Evolutionary conservation across 2,888 invertebrate species (phyloP).

Genomic region (Pollenia angustigena): DNA sequence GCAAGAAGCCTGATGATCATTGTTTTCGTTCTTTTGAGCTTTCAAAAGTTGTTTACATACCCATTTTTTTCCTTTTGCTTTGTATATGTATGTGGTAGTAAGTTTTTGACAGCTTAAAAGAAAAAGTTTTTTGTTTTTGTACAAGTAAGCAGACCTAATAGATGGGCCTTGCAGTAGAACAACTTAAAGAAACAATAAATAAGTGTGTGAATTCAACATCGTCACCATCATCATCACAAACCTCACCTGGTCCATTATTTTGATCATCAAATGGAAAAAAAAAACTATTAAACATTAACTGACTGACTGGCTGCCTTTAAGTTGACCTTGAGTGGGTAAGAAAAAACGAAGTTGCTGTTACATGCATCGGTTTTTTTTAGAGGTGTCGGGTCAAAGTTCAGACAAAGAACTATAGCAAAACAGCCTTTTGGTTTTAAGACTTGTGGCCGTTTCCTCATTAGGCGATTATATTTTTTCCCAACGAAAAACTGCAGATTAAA

Average conservation of each 20-base stretch:
- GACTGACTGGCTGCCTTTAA: neutral
- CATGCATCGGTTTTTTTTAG: neutral
- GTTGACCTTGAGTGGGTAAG: slow-evolving; percentile 42
- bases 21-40: no score
- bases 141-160: no score
- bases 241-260: slow-evolving; percentile 14
- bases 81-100: no score
- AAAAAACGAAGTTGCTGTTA: neutral
- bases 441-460: neutral
- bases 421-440: neutral
- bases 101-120: no score
- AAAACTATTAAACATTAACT: slow-evolving; percentile 21
- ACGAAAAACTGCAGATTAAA: no score
- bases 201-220: slow-evolving; percentile 17
- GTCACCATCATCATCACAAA: neutral
- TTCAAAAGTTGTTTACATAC: no score
- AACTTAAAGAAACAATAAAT: slow-evolving; percentile 1
- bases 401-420: neutral
- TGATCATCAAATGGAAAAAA: slow-evolving; percentile 25
- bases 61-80: no score
- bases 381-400: neutral
- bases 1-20: no score
- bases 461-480: no score
- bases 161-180: no score
- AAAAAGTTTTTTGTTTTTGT: no score